These are phyloP conservation scores for Pocillopora meandrina DNA, from an alignment of 92 coral and sea anemone species.

Conservation along the genomic window DNA sequence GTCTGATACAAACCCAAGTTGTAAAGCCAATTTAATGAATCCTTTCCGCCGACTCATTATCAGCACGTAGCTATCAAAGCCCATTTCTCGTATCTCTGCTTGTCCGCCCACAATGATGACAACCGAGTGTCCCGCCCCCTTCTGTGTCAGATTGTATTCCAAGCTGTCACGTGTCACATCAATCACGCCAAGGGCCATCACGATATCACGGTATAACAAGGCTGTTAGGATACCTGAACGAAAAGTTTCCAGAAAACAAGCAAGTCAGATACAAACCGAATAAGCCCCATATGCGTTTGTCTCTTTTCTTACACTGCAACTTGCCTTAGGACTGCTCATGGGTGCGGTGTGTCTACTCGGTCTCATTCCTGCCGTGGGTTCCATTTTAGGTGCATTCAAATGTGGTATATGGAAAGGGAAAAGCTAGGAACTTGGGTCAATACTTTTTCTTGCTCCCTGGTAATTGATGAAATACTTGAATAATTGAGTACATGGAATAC, in stretches of 20 bases:
- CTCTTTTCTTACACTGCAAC: too few relatives aligned
- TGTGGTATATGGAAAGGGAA: too few relatives aligned
- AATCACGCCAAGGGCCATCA: slow-evolving; percentile 83
- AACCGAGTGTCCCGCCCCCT: slow-evolving; percentile 88
- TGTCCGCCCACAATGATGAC: slow-evolving; percentile 86
- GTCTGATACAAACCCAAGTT: slow-evolving; percentile 69
- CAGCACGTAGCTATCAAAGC: slow-evolving; percentile 69
- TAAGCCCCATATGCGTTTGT: too few relatives aligned
- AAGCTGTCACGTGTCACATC: slow-evolving; percentile 79
- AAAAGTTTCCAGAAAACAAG: not conserved
- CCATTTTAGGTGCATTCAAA: too few relatives aligned
- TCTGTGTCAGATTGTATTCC: slow-evolving; percentile 64
- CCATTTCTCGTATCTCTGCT: slow-evolving; percentile 62
- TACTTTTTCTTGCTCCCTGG: too few relatives aligned
- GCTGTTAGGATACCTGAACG: slow-evolving; percentile 62
- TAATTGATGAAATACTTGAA: too few relatives aligned
- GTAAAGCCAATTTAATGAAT: slow-evolving; percentile 82
- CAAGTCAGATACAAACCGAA: too few relatives aligned
- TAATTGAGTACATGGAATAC: too few relatives aligned
- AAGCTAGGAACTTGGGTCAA: too few relatives aligned
- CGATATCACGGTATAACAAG: slow-evolving; percentile 75
- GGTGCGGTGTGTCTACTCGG: too few relatives aligned
- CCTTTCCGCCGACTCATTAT: slow-evolving; percentile 83
- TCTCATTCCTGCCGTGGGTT: too few relatives aligned
- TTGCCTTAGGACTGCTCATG: too few relatives aligned